Evolutionary conservation across 2,888 invertebrate genomes (phyloP).

Genomic region (Luffia ferchaultella): DNA sequence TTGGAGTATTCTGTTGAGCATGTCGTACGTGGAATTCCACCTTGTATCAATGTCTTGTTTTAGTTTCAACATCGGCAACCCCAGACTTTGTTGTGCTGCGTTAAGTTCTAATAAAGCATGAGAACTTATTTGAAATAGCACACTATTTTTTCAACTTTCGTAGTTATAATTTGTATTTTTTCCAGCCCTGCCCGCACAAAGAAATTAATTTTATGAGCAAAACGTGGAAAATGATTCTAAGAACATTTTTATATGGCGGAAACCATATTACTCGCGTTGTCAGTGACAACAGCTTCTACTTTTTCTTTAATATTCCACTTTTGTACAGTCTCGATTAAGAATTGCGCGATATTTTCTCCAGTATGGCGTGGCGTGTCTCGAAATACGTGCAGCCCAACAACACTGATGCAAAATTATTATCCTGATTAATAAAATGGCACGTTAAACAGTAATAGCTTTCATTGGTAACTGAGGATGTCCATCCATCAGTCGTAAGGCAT

Average conservation of each 20-base stretch:
- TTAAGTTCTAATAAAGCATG: slow-evolving; percentile 1
- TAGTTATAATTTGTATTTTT: background rate
- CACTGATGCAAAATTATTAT: background rate
- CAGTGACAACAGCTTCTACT: slow-evolving; percentile 1
- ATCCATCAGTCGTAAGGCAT: slow-evolving; percentile 1
- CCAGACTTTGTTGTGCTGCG: slow-evolving; percentile 3
- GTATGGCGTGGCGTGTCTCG: slow-evolving; percentile 7
- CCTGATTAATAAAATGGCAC: slow-evolving; percentile 18
- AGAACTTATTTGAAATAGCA: slow-evolving; percentile 6
- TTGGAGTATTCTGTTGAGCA: background rate
- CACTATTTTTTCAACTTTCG: slow-evolving; percentile 1
- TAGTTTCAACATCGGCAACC: slow-evolving; percentile 3
- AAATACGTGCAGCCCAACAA: slow-evolving; percentile 5
- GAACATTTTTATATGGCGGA: slow-evolving; percentile 13
- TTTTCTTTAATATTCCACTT: background rate
- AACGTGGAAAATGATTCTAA: slow-evolving; percentile 18
- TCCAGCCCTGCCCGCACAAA: background rate
- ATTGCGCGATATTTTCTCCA: slow-evolving; percentile 1
- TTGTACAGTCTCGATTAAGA: background rate
- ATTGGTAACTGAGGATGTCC: background rate
- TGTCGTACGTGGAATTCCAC: background rate
- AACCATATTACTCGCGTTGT: slow-evolving; percentile 16
- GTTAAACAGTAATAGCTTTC: slow-evolving; percentile 21
- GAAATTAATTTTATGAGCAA: slow-evolving; percentile 17
- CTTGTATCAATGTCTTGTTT: slow-evolving; percentile 4